Conservation (phyloP, 2,797 vertebrate genomes). For the Hephaestus fuliginosus region DNA sequence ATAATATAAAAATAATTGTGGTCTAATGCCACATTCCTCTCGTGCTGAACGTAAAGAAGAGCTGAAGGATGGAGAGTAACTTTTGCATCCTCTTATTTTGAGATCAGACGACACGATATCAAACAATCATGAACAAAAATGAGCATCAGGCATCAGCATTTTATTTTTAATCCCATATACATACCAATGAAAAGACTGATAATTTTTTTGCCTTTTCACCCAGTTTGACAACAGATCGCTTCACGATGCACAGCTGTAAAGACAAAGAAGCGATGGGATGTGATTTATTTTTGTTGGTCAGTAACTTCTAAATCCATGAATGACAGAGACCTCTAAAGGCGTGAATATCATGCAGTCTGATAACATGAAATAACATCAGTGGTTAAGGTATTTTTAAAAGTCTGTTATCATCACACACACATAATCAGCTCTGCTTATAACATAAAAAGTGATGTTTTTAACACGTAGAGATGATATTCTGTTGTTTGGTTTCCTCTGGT, state of each 20-base stretch:
- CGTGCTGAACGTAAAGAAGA: slow-evolving; percentile 4
- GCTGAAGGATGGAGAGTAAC: neutral
- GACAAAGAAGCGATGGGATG: neutral
- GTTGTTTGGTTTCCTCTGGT: neutral
- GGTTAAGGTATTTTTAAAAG: neutral
- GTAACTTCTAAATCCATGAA: neutral
- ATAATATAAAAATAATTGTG: neutral
- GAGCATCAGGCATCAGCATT: neutral
- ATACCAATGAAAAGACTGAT: neutral
- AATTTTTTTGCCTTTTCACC: neutral
- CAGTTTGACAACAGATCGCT: neutral
- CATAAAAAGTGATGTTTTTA: slow-evolving; percentile 6
- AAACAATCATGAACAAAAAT: neutral
- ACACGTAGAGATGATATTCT: neutral
- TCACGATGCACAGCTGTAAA: neutral
- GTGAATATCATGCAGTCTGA: neutral
- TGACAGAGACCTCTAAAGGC: neutral
- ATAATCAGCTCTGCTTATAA: neutral
- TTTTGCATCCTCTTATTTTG: neutral
- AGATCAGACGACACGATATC: neutral
- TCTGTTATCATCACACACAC: neutral
- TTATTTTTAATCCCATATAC: neutral
- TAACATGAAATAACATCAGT: too few relatives aligned
- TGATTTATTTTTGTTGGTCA: neutral
- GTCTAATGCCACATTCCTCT: neutral